These are phyloP conservation scores for Empidonax alnorum DNA, from an alignment of 2,113 vertebrate genomes.

Conservation along the genomic window DNA sequence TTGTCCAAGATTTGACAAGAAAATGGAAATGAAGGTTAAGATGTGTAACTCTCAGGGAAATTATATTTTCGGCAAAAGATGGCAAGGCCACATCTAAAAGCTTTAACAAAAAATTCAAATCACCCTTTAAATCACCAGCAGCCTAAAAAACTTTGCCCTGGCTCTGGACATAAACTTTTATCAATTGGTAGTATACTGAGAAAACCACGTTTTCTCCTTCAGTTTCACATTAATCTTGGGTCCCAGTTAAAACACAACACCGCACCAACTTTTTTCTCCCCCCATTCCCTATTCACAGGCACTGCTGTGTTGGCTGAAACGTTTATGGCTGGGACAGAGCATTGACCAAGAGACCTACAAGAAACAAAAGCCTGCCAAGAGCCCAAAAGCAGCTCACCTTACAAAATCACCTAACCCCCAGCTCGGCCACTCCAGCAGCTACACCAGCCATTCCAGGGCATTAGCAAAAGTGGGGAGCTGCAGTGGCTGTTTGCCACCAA, in stretches of 20 bases:
- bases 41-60: not conserved
- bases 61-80: not conserved
- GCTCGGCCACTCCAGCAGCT: not conserved
- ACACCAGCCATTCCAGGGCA: not conserved
- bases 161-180: not conserved
- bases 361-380: not conserved
- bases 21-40: not conserved
- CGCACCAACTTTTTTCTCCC: not conserved
- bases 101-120: not conserved
- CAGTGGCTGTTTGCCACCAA: not conserved
- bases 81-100: not conserved
- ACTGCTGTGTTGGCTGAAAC: not conserved
- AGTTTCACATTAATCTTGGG: not conserved
- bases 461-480: not conserved
- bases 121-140: not conserved
- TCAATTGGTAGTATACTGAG: not conserved
- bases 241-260: not conserved
- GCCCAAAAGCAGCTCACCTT: not conserved
- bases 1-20: not conserved
- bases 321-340: not conserved
- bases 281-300: not conserved
- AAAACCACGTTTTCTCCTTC: not conserved
- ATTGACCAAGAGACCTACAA: not conserved
- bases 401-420: accelerated
- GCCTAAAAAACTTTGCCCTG: not conserved